Base-by-base conservation (phyloP, 1,140 invertebrate genomes). In the Aradophagus sp. region DNA sequence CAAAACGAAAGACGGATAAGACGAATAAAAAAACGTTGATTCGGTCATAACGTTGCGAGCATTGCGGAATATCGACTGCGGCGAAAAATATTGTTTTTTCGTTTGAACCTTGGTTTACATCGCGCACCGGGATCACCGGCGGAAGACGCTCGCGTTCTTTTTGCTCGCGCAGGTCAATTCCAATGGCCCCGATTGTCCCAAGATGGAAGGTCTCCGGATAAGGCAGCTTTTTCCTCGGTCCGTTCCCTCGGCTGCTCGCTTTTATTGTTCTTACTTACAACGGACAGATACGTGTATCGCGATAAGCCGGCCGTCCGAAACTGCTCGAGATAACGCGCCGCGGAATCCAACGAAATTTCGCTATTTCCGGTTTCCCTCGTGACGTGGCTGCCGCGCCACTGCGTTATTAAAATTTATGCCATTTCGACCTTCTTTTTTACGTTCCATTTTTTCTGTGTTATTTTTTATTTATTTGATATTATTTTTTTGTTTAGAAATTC, bases 201-300 rank as follows among this genome's bases (percentile, higher is more conserved):
- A 67, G 63, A 67, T 58, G 63, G 52, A 52, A 67, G 45, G 45
- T 58, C 53, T 15, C 52, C 20, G 53, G 65, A 69, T 69, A 69
- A 69, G 42, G 13, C 34, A 52, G 27, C 36, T 52, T 58, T 70
- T 52, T 55, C 32, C 17, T 58, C 36, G 31, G 44, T 36, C 44
- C 12, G 10, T 38, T 66, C 36, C 35, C 34, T 42, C 13, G 42
- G 7, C 35, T 34, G 38, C 53, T 45, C 63, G 45, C 27, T 52
- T 59, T 59, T 67, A 59, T 67, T 67, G 53, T 59, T 38, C 53
- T 59, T 58, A 36, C 52, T 59, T 61, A 31, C 48, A 8, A 23
- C 36, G 14, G 11, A 4, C 11, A 56, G 50, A 56, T 56, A 62
- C 50, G 50, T 61, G 52, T 55, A 42, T 48, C 34, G 45, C 58